A percentile compares a stretch with the other conserved stretches of the same genome.
These are phyloP conservation scores for Masnerella sp. DNA, from an alignment of 2,888 invertebrate genomes.

Conservation along the genomic window DNA sequence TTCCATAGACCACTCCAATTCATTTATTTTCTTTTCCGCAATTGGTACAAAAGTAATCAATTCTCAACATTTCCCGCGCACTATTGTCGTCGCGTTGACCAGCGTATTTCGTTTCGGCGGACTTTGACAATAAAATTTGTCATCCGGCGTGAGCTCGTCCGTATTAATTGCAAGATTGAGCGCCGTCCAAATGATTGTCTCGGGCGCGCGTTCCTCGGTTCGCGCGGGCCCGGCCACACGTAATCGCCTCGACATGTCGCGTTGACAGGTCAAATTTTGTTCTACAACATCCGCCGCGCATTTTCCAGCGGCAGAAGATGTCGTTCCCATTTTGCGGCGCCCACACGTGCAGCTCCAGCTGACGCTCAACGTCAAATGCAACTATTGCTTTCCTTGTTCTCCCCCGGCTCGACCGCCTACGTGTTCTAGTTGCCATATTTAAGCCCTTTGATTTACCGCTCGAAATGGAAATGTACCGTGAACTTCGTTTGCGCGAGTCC, in stretches of 20 bases:
- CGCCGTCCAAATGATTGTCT: conserved; percentile 52
- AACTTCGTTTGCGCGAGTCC: conserved; percentile 65
- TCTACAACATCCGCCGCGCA: conserved; percentile 60
- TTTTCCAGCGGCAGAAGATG: conserved; percentile 58
- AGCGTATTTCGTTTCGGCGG: no score
- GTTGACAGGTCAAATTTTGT: conserved; percentile 60
- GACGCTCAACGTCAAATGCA: conserved; percentile 75
- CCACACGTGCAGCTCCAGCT: conserved; percentile 71
- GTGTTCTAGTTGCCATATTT: conserved; percentile 69
- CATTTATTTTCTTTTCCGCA: no score
- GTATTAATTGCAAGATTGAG: conserved; percentile 51
- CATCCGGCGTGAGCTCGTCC: conserved; percentile 14
- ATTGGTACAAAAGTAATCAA: no score
- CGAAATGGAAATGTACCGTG: conserved; percentile 71
- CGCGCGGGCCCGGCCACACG: conserved; percentile 46
- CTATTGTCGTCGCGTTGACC: no score
- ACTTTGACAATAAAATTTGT: conserved; percentile 32
- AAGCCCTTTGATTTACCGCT: conserved; percentile 74
- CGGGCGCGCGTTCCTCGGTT: conserved; percentile 25
- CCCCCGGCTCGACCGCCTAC: conserved; percentile 51
- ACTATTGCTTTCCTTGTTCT: conserved; percentile 70
- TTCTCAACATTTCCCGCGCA: no score
- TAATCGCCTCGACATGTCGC: conserved; percentile 56
- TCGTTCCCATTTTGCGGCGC: conserved; percentile 62
- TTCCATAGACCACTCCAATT: no score